A percentile compares a stretch with the other conserved stretches of the same genome.
These are phyloP conservation scores for Salpingus planirostris DNA, from an alignment of 2,888 invertebrate genomes.

Conservation along the genomic window DNA sequence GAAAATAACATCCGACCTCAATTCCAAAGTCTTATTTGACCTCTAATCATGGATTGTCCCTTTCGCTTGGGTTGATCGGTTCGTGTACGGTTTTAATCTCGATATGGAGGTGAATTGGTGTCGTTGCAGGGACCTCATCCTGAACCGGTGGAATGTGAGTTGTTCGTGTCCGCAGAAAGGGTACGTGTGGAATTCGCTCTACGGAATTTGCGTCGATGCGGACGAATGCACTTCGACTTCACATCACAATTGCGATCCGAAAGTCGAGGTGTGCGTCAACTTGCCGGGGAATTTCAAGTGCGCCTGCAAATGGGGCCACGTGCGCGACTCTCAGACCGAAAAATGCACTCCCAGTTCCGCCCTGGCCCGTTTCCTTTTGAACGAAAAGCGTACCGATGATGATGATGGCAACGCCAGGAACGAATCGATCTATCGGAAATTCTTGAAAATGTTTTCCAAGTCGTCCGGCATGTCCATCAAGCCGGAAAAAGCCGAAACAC, in stretches of 20 bases:
- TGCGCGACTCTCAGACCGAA: conserved; percentile 24
- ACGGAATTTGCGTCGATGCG: conserved; percentile 54
- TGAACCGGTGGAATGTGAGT: conserved; percentile 53
- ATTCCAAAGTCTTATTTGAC: too few relatives aligned
- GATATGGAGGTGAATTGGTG: conserved; percentile 1
- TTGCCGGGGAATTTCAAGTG: conserved; percentile 45
- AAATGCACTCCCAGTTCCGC: conserved; percentile 28
- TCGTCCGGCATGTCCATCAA: too few relatives aligned
- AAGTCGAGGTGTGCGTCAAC: conserved; percentile 50
- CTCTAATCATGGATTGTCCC: neutral
- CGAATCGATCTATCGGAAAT: neutral
- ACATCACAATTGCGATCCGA: conserved; percentile 38
- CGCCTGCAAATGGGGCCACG: conserved; percentile 46
- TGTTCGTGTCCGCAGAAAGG: conserved; percentile 48
- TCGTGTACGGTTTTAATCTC: neutral
- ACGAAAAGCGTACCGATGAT: conserved; percentile 11
- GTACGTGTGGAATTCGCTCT: conserved; percentile 50
- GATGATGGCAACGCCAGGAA: neutral
- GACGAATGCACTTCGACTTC: conserved; percentile 47
- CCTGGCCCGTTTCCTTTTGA: conserved; percentile 27
- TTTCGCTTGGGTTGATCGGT: neutral
- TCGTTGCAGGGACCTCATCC: conserved; percentile 41
- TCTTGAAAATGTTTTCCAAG: too few relatives aligned
- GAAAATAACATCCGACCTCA: neutral
- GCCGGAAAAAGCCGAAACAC: too few relatives aligned